Evolutionary conservation across 2,113 vertebrate species (phyloP).

Genomic region (Ardeotis arabs): DNA sequence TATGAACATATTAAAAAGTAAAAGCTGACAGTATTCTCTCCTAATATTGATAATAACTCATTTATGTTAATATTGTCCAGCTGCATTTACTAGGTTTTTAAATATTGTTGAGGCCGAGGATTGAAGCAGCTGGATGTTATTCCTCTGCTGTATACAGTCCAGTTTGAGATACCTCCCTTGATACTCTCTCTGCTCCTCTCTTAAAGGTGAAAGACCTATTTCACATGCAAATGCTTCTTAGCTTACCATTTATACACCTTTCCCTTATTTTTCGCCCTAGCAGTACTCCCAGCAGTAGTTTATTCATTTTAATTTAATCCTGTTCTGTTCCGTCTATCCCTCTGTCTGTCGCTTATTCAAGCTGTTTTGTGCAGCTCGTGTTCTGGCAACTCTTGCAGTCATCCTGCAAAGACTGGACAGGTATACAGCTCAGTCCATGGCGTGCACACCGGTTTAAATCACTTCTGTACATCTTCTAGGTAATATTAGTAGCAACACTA

Average conservation of each 20-base stretch:
- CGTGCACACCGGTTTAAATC: neutral
- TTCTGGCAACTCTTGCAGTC: neutral
- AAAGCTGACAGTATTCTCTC: neutral
- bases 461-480: neutral
- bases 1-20: neutral
- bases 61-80: neutral
- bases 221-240: neutral
- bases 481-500: neutral
- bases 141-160: neutral
- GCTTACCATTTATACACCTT: neutral
- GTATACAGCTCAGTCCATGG: accelerated
- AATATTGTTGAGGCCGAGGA: neutral
- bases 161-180: neutral
- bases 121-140: neutral
- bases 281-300: neutral
- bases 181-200: neutral
- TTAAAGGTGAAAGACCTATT: neutral
- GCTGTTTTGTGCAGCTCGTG: neutral
- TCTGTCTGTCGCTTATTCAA: neutral
- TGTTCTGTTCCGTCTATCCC: neutral
- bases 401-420: neutral
- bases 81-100: neutral
- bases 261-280: neutral
- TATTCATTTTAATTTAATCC: conserved; percentile 7
- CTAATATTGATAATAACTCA: neutral